These are phyloP conservation scores for Laticauda laticaudata DNA, from an alignment of 2,113 vertebrate species.

Conservation along the genomic window DNA sequence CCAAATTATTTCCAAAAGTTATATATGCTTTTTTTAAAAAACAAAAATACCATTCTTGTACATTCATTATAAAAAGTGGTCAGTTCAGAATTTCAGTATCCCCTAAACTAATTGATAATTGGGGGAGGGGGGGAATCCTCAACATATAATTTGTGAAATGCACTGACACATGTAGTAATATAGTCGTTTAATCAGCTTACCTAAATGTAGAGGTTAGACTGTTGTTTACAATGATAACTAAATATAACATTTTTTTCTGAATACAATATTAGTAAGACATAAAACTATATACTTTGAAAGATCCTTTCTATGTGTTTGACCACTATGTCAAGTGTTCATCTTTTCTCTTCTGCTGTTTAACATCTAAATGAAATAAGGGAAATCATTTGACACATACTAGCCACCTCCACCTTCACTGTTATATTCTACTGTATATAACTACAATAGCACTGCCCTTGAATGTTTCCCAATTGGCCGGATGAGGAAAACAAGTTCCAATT, in stretches of 20 bases:
- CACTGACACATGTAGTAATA: no score
- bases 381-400: not conserved
- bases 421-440: not conserved
- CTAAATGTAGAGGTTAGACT: no score
- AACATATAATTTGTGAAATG: no score
- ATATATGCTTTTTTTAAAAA: not conserved
- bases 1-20: not conserved
- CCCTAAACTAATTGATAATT: no score
- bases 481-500: not conserved
- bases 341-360: not conserved
- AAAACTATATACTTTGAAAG: not conserved
- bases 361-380: not conserved
- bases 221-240: no score
- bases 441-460: not conserved
- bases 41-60: not conserved
- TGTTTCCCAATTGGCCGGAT: not conserved
- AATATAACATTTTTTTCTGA: no score
- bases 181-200: no score
- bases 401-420: not conserved
- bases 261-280: not conserved
- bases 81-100: no score
- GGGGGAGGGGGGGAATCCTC: no score
- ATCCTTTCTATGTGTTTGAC: not conserved
- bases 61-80: no score
- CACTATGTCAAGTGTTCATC: not conserved